phyloP scores from a whole-genome alignment of 2,797 vertebrate genomes.

The Esox lucius region DNA sequence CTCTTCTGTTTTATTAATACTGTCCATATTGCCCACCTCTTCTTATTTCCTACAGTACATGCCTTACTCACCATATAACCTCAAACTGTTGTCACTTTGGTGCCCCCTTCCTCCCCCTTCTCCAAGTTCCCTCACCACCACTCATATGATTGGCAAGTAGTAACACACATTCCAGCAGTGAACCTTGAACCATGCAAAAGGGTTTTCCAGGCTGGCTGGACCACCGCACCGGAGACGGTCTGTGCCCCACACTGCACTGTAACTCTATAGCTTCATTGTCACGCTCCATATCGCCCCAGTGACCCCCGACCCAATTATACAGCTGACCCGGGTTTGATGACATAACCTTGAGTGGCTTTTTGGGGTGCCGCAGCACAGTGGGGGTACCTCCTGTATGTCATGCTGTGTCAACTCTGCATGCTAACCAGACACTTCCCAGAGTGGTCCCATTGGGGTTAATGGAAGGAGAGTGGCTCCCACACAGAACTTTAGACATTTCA shows the following conservation, averaged over 20 bases:
- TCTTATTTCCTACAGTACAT: conserved; percentile 19
- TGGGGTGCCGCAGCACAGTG: conserved; percentile 60
- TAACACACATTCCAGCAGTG: conserved; percentile 55
- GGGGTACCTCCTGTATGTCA: conserved; percentile 71
- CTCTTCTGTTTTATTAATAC: no score
- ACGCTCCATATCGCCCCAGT: conserved; percentile 72
- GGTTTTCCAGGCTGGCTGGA: conserved; percentile 58
- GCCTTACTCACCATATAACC: conserved; percentile 27
- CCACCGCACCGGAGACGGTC: conserved; percentile 44
- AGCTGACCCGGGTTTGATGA: conserved; percentile 78
- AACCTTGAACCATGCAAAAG: conserved; percentile 70
- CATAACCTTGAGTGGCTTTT: conserved; percentile 76
- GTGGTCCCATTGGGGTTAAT: conserved; percentile 61
- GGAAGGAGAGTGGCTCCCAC: conserved; percentile 48
- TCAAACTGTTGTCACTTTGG: conserved; percentile 28
- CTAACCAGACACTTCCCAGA: conserved; percentile 81
- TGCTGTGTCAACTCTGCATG: conserved; percentile 66
- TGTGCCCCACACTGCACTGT: conserved; percentile 64
- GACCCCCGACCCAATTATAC: conserved; percentile 77
- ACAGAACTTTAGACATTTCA: conserved; percentile 1
- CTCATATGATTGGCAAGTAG: conserved; percentile 29
- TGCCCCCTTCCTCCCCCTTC: no score
- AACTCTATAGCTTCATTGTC: conserved; percentile 78
- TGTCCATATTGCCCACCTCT: no score
- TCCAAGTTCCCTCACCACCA: conserved; percentile 40